These are phyloP conservation scores for Ephydatia muelleri DNA, from an alignment of 37 sponge, comb jelly and placozoan genomes.

Conservation along the genomic window DNA sequence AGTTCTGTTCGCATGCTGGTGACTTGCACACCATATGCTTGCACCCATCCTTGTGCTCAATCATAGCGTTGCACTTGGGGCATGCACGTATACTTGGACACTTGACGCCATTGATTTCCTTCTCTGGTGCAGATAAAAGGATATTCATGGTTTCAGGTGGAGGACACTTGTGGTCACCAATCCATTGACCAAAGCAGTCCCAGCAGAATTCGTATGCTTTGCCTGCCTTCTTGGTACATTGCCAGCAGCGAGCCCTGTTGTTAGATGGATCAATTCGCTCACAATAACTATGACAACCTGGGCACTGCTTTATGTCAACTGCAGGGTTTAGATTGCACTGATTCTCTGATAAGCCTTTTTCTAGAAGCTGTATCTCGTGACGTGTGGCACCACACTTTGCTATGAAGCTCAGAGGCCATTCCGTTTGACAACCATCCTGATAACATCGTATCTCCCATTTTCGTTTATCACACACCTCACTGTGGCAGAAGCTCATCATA, in stretches of 20 bases:
- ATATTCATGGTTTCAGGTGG: conserved; percentile 3
- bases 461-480: conserved; percentile 8
- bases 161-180: conserved; percentile 30
- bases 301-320: conserved; percentile 27
- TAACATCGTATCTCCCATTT: conserved; percentile 29
- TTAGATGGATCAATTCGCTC: conserved; percentile 15
- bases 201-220: conserved; percentile 36
- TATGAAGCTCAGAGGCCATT: conserved; percentile 41
- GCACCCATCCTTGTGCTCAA: conserved; percentile 45
- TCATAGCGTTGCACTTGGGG: conserved; percentile 19
- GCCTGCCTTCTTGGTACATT: conserved; percentile 13
- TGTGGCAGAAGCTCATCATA: conserved; percentile 29
- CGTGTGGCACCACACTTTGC: conserved; percentile 21
- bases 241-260: conserved; percentile 11
- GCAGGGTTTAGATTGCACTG: conserved; percentile 17
- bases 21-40: conserved; percentile 42
- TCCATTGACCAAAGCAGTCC: conserved; percentile 32
- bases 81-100: conserved; percentile 45
- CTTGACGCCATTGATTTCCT: conserved; percentile 15
- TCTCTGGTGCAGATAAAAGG: conserved; percentile 26
- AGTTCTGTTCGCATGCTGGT: conserved; percentile 6
- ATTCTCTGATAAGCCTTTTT: conserved; percentile 31
- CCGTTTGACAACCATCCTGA: conserved; percentile 7
- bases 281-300: conserved; percentile 47
- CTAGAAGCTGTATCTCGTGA: conserved; percentile 20